phyloP scores from a whole-genome alignment of 2,888 invertebrate genomes.

The Oligia latruncula region DNA sequence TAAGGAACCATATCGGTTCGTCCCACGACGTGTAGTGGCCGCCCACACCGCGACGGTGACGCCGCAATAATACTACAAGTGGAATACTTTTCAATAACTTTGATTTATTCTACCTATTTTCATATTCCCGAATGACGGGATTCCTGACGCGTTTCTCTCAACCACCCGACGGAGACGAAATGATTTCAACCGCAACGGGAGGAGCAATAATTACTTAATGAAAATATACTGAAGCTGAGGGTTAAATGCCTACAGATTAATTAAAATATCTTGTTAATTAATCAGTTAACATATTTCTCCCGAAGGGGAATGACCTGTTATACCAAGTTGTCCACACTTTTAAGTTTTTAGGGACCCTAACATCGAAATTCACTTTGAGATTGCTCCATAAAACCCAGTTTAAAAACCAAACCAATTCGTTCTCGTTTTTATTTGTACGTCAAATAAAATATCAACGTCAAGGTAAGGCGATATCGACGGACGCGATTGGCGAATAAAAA shows the following conservation, averaged over 20 bases:
- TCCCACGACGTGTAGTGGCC: slow-evolving; percentile 78
- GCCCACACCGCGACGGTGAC: slow-evolving; percentile 79
- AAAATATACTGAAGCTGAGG: slow-evolving; percentile 29
- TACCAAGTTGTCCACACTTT: slow-evolving; percentile 18
- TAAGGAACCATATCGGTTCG: slow-evolving; percentile 73
- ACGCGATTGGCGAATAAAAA: slow-evolving; percentile 52
- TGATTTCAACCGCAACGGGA: slow-evolving; percentile 20
- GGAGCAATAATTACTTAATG: slow-evolving; percentile 27
- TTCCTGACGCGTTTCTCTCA: slow-evolving; percentile 23
- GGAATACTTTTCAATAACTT: slow-evolving; percentile 79
- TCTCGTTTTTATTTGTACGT: slow-evolving; percentile 48
- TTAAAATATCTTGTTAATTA: slow-evolving; percentile 45
- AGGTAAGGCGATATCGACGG: slow-evolving; percentile 30
- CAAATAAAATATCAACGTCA: slow-evolving; percentile 52
- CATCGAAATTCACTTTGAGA: slow-evolving; percentile 56
- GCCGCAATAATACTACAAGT: slow-evolving; percentile 76
- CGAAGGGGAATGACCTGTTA: background rate
- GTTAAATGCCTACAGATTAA: slow-evolving; percentile 14
- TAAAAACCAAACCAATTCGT: slow-evolving; percentile 45
- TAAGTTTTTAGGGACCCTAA: slow-evolving; percentile 39
- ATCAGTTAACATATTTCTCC: slow-evolving; percentile 18
- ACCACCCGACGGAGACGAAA: background rate
- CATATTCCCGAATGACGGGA: slow-evolving; percentile 66
- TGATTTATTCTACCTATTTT: slow-evolving; percentile 79
- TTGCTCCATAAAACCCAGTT: slow-evolving; percentile 46